A percentile compares a stretch with the other conserved stretches of the same genome.
phyloP scores from a whole-genome alignment of 1,140 invertebrate species.

The Phenacoccus solenopsis region DNA sequence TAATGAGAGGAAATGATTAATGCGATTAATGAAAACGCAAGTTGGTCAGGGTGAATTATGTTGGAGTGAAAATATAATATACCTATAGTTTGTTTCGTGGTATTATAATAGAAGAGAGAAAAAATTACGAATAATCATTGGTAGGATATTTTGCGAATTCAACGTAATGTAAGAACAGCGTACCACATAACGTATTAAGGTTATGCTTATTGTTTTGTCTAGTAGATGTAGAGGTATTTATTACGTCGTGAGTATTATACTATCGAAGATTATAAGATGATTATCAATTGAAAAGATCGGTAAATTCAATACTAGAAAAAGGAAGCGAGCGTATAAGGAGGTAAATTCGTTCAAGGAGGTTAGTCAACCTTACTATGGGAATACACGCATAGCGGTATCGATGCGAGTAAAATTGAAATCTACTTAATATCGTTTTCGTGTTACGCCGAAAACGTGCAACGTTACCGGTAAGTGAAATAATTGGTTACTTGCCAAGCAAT shows the following conservation, averaged over 20 bases:
- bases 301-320: too few species aligned
- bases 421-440: too few species aligned
- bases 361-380: neutral
- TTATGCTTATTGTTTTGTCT: neutral
- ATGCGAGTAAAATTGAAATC: too few species aligned
- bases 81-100: too few species aligned
- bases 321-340: too few species aligned
- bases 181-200: neutral
- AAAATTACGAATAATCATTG: neutral
- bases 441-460: too few species aligned
- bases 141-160: neutral
- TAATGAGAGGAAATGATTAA: neutral
- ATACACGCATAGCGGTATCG: too few species aligned
- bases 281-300: neutral
- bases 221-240: too few species aligned
- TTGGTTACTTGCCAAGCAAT: conserved; percentile 49
- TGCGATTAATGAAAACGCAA: neutral
- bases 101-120: neutral
- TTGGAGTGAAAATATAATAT: neutral
- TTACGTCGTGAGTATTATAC: neutral
- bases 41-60: neutral
- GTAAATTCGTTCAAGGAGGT: neutral
- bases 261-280: neutral
- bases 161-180: neutral
- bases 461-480: neutral